Conservation (phyloP, 2,888 invertebrate species). For the Stomorhina lunata region DNA sequence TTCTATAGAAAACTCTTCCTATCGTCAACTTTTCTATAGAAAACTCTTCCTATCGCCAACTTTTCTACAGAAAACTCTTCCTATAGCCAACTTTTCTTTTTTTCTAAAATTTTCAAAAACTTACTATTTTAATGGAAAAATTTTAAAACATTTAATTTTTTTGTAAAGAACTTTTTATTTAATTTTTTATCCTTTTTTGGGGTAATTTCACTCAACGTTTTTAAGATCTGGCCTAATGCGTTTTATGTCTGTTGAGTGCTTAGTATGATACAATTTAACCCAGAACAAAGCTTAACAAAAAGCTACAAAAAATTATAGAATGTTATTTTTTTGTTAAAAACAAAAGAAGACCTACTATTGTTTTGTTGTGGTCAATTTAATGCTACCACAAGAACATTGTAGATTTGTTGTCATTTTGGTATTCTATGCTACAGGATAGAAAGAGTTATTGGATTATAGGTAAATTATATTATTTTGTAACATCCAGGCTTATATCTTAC, state of each 20-base stretch:
- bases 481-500: not conserved
- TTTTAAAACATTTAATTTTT: too few relatives aligned
- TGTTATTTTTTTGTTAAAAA: not conserved
- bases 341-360: constrained; percentile 33
- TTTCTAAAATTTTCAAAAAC: too few relatives aligned
- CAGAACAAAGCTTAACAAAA: constrained; percentile 1
- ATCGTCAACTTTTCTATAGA: too few relatives aligned
- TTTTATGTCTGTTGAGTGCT: not conserved
- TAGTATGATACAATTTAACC: not conserved
- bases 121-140: too few relatives aligned
- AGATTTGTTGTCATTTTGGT: constrained; percentile 47
- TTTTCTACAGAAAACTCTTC: too few relatives aligned
- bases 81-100: too few relatives aligned
- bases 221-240: not conserved
- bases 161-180: too few relatives aligned
- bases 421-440: not conserved
- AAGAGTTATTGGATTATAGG: not conserved
- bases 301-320: not conserved
- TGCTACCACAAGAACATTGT: constrained; percentile 47
- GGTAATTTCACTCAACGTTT: not conserved
- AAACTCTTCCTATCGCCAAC: too few relatives aligned
- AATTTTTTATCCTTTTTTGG: not conserved
- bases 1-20: too few relatives aligned
- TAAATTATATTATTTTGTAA: not conserved
- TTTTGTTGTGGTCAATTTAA: constrained; percentile 65